Evolutionary conservation across 1,140 invertebrate genomes (phyloP), one percentile per base, ranked within the genome.

Genomic region (Drosophila quadrilineata): DNA sequence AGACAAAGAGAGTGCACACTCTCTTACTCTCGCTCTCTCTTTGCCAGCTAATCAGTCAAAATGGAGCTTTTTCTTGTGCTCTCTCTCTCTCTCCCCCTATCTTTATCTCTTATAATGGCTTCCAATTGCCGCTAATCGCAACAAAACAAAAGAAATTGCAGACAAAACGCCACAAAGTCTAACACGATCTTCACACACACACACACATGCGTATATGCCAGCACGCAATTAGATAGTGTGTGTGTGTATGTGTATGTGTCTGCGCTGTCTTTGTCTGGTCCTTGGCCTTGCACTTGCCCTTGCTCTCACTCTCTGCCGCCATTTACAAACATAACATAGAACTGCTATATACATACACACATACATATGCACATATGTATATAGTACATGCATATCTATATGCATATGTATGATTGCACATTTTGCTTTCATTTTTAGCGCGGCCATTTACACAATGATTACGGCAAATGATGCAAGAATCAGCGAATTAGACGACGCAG

Each of bases 391-490:
- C 6, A 16, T 9, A 17, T 35, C 17, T 22, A 3, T 6, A 17
- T 50, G 31, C 6, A 2, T 48, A 3, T 43, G 40, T 50, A 6
- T 52, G 29, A 41, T 10, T 57, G 40, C 14, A 43, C n/a, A 45
- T 63, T n/a, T 77, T 84, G 74, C 77, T 82, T 84, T 84, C 79
- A 45, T 82, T 82, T 80, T 79, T 79, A 80, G 50, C 57, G 33
- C 63, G 16, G 33, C 48, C 49, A 77, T 77, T 79, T 80, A 63
- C 67, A 85, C 79, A 85, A 85, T 71, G 66, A 85, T 85, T 80
- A 79, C 71, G 62, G 45, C 66, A 50, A 84, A 80, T 85, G 80
- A 85, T 85, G 79, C 79, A 85, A 86, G 79, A 85, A 79, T 86
- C 38, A 52, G 48, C 56, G 59, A 62, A 65, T 74, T 75, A 85